Conservation (phyloP, 2,888 invertebrate species). For the Cephalotes varians region DNA sequence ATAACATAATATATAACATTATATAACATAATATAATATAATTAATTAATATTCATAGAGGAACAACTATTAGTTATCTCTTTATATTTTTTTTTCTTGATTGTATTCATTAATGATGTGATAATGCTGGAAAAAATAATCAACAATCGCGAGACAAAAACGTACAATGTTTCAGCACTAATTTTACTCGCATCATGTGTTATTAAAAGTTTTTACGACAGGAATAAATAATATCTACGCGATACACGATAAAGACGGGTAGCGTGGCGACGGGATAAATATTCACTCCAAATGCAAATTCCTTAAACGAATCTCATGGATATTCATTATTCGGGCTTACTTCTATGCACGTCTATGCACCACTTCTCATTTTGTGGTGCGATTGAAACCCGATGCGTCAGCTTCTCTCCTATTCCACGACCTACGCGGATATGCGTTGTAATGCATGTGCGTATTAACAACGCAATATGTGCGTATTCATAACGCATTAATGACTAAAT, state of each 20-base stretch:
- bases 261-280: constrained; percentile 4
- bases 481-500: background rate
- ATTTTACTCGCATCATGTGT: constrained; percentile 6
- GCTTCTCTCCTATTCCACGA: constrained; percentile 17
- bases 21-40: no score
- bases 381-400: constrained; percentile 13
- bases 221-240: background rate
- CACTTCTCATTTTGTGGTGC: constrained; percentile 10
- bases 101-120: background rate
- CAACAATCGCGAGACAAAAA: background rate
- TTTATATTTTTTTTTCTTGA: background rate
- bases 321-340: constrained; percentile 25
- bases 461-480: background rate
- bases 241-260: background rate
- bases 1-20: no score
- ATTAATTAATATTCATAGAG: background rate
- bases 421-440: constrained; percentile 28
- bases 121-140: background rate
- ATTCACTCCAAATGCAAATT: constrained; percentile 24
- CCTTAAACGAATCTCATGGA: constrained; percentile 35
- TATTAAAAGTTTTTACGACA: background rate
- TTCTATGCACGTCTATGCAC: background rate
- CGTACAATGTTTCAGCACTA: background rate
- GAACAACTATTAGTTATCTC: no score
- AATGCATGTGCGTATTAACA: background rate